Percentiles rank a stretch among this genome's conserved stretches.
Conservation (phyloP, 2,113 vertebrate species). For the Casuarius casuarius region DNA sequence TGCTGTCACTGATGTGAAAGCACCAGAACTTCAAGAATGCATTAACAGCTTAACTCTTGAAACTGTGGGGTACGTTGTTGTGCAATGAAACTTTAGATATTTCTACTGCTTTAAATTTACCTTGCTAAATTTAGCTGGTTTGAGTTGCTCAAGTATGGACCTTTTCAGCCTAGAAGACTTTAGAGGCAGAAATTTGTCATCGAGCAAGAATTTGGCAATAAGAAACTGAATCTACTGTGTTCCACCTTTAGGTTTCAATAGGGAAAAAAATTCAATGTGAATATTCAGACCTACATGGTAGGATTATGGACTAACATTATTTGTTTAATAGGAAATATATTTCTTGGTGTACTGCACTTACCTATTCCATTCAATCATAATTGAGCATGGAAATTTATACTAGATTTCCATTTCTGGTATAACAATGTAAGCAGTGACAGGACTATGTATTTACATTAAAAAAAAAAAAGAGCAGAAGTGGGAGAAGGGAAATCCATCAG, state of each 20-base stretch:
- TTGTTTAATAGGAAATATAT: background rate
- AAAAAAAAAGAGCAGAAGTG: background rate
- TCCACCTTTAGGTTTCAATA: background rate
- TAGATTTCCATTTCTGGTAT: constrained; percentile 36
- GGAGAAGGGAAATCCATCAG: constrained; percentile 9
- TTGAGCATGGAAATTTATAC: background rate
- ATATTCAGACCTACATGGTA: background rate
- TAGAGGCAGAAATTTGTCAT: background rate
- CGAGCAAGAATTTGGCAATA: background rate
- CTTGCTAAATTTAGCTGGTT: constrained; percentile 26
- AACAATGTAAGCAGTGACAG: background rate
- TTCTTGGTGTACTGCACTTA: constrained; percentile 25
- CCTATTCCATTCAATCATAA: constrained; percentile 33
- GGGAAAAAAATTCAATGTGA: background rate
- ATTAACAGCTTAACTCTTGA: constrained; percentile 28
- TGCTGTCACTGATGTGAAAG: background rate
- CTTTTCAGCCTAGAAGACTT: constrained; percentile 23
- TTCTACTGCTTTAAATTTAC: background rate
- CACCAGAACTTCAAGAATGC: background rate
- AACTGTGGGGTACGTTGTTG: background rate
- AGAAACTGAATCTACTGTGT: background rate
- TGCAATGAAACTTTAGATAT: constrained; percentile 15
- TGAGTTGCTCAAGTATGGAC: constrained; percentile 23
- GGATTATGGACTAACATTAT: background rate
- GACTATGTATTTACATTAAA: background rate